Percentiles rank a stretch among this genome's conserved stretches.
Evolutionary conservation across 2,797 vertebrate species (phyloP).

Genomic region (Vireo griseus): DNA sequence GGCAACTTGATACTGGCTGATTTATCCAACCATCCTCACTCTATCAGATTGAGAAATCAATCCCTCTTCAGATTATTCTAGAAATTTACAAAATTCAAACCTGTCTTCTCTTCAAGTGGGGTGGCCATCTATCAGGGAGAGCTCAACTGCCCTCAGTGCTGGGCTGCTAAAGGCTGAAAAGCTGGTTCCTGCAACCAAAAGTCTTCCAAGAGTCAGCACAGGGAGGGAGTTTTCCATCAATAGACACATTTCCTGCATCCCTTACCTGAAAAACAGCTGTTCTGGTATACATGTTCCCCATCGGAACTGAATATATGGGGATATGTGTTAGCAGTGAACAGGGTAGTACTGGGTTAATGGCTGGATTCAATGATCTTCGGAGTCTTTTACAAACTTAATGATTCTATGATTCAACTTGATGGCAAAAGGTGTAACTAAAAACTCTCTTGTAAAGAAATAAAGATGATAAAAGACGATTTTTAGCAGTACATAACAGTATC

Average conservation of each 20-base stretch:
- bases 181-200: not conserved
- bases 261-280: not conserved
- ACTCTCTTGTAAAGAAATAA: not conserved
- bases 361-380: fast-evolving
- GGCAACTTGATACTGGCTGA: not conserved
- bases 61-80: not conserved
- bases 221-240: not conserved
- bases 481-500: not conserved
- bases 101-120: not conserved
- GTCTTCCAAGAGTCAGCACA: not conserved
- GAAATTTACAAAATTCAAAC: not conserved
- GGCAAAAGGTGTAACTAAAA: not conserved
- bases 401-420: not conserved
- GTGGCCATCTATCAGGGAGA: not conserved
- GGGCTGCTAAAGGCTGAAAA: not conserved
- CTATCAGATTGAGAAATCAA: not conserved
- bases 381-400: not conserved
- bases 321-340: not conserved
- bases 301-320: not conserved
- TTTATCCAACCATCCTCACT: not conserved
- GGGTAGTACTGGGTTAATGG: not conserved
- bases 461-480: not conserved
- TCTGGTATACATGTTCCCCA: fast-evolving
- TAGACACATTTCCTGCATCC: not conserved
- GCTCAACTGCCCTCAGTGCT: not conserved